phyloP scores from a whole-genome alignment of 2,113 vertebrate genomes.

The Otolemur garnettii region DNA sequence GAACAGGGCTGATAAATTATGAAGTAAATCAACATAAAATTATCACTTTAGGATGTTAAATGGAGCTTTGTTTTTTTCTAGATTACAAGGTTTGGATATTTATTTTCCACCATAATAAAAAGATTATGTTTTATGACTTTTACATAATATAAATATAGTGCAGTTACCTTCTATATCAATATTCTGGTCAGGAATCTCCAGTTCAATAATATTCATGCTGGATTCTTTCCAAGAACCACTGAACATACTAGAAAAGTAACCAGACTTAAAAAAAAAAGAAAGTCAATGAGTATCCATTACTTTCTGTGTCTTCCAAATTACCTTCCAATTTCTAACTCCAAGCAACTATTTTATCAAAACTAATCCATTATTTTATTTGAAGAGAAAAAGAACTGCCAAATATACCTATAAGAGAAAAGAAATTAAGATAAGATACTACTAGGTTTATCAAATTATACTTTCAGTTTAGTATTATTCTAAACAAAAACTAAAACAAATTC shows the following conservation, averaged over 20 bases:
- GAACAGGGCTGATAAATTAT: background rate
- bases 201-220: constrained; percentile 94
- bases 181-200: constrained; percentile 99
- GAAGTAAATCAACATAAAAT: constrained; percentile 38
- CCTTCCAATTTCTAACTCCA: constrained; percentile 61
- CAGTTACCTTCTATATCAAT: constrained; percentile 96
- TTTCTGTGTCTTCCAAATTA: constrained; percentile 56
- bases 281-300: constrained; percentile 50
- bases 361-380: constrained; percentile 30
- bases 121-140: constrained; percentile 36
- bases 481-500: constrained; percentile 47
- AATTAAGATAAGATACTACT: constrained; percentile 18
- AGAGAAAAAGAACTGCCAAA: constrained; percentile 21
- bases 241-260: constrained; percentile 99
- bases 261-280: constrained; percentile 89
- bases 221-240: constrained; percentile 99
- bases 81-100: constrained; percentile 22
- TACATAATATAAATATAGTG: constrained; percentile 51
- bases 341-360: constrained; percentile 44
- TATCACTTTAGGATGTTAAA: background rate
- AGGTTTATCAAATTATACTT: constrained; percentile 34
- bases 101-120: constrained; percentile 49
- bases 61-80: background rate
- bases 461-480: constrained; percentile 20
- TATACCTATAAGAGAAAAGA: constrained; percentile 31